Evolutionary conservation across 2,797 vertebrate species (phyloP).

Genomic region (Pangasius mekongensis): DNA sequence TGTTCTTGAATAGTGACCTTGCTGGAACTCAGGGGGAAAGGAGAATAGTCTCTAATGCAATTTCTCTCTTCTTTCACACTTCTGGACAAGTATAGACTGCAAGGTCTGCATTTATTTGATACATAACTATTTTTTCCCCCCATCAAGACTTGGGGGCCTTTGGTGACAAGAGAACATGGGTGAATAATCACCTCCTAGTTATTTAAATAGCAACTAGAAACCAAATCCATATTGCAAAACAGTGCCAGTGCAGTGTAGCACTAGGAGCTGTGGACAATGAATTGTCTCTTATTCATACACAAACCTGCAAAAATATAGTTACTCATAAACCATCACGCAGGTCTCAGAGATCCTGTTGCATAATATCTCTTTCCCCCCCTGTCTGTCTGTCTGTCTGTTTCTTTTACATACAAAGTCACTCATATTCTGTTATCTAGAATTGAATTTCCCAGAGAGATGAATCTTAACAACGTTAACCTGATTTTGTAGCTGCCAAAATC

Average conservation of each 20-base stretch:
- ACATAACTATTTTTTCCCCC: background rate
- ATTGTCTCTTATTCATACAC: slow-evolving; percentile 24
- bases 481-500: slow-evolving; percentile 54
- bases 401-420: slow-evolving; percentile 7
- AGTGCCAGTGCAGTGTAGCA: background rate
- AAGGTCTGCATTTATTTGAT: background rate
- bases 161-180: background rate
- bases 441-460: slow-evolving; percentile 43
- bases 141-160: background rate
- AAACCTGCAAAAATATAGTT: slow-evolving; percentile 34
- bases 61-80: background rate
- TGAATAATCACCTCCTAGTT: slow-evolving; percentile 10
- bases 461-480: slow-evolving; percentile 49
- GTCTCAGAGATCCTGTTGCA: slow-evolving; percentile 23
- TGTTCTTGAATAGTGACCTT: slow-evolving; percentile 6
- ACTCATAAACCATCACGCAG: slow-evolving; percentile 42
- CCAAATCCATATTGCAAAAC: slow-evolving; percentile 3
- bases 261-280: slow-evolving; percentile 22
- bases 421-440: slow-evolving; percentile 28
- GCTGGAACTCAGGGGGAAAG: background rate
- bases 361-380: background rate
- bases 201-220: slow-evolving; percentile 12
- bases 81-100: background rate
- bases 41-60: background rate
- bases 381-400: background rate